phyloP scores from a whole-genome alignment of 2,888 invertebrate species.

The Spodoptera picta region DNA sequence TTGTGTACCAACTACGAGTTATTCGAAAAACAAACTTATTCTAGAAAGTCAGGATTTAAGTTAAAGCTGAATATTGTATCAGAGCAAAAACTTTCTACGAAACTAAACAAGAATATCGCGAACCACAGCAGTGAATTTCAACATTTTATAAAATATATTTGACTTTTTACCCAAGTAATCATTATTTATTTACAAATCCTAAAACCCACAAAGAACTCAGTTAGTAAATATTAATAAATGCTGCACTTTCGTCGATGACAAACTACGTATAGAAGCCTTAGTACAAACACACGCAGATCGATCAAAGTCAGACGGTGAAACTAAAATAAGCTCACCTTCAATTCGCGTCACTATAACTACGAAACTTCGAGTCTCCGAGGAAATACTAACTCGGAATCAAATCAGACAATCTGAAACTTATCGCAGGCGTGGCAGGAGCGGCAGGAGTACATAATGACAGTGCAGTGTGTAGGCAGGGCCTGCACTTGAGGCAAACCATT shows the following conservation, averaged over 20 bases:
- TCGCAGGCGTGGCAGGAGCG: constrained; percentile 2
- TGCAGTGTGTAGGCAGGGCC: constrained; percentile 11
- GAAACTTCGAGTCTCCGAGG: constrained; percentile 37
- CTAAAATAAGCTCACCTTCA: constrained; percentile 15
- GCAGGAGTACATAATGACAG: constrained; percentile 16
- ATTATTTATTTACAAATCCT: too few relatives aligned
- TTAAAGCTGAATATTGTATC: constrained; percentile 7
- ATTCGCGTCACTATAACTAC: constrained; percentile 2
- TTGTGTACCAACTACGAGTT: constrained; percentile 21
- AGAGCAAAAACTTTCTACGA: constrained; percentile 1
- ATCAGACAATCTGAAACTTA: constrained; percentile 33
- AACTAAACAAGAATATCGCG: too few relatives aligned
- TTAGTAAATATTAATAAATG: too few relatives aligned
- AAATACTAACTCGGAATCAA: constrained; percentile 37
- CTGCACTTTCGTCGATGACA: too few relatives aligned
- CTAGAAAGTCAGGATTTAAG: background rate
- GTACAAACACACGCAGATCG: background rate
- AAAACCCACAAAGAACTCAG: too few relatives aligned
- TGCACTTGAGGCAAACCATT: constrained; percentile 37
- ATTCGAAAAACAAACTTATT: constrained; percentile 17
- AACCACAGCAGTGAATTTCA: too few relatives aligned
- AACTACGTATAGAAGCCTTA: too few relatives aligned
- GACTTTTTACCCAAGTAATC: too few relatives aligned
- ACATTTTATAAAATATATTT: too few relatives aligned
- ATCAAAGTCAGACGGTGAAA: constrained; percentile 8